Base-by-base conservation (phyloP, 2,113 vertebrate species). In the Phyllostomus discolor region DNA sequence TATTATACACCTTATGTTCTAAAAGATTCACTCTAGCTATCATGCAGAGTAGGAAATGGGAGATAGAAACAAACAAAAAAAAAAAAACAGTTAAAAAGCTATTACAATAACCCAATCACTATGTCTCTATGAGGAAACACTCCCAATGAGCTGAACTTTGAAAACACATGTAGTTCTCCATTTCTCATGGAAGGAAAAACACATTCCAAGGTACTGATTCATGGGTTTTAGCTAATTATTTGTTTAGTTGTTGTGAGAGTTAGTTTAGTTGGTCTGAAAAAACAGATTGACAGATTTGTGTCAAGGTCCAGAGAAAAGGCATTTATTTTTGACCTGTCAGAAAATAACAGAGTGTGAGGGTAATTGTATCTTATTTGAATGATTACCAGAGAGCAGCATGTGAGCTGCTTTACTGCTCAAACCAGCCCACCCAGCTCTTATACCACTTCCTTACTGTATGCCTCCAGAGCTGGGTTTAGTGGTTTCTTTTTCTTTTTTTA, bases 391-490 rank as follows among this genome's bases (percentile, higher is more conserved):
- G 28, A 91, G 4, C 2, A 38, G 12, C 31, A 24, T 8, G 4
- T 76, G 1, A 20, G 62, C 19, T 82, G 24, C 10, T 87, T 7
- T 0, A 3, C 57, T 50, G 5, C 15, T 87, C 26, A 31, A 46
- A 14, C 17, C 38, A 70, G 6, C 1, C 2, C 80, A 4, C 6
- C 19, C 75, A 4, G 2, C 1, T 94, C 64, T 14, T 82, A 7
- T 10, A 62, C 10, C 0, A 20, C 10, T 5, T 35, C n/a, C 7
- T 78, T 43, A n/a, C 48, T 31, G 0, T 10, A 7, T 5, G 17
- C 28, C 33, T 66, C 28, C 16, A 73, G 8, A 46, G 15, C 14
- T 38, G 7, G 1, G 1, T 62, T n/a, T 31, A 88, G 3, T 83
- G 35, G 1, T 35, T 43, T 75, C 64, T 66, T 35, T 57, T 10